These are phyloP conservation scores for Fundulus diaphanus DNA, from an alignment of 2,797 vertebrate genomes.

Conservation along the genomic window DNA sequence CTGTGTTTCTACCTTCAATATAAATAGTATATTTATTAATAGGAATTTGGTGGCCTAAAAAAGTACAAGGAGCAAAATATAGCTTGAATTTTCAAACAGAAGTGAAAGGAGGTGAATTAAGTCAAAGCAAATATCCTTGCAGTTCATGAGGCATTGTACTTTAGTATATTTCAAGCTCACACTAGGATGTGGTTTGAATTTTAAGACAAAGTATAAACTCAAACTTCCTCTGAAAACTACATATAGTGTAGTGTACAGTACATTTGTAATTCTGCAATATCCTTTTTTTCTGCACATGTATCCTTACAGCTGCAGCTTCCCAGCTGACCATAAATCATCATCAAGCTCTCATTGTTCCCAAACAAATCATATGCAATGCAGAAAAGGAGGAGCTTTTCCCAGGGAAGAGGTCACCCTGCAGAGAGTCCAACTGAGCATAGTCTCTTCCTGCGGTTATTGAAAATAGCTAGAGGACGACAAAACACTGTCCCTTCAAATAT, in stretches of 20 bases:
- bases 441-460: slow-evolving; percentile 40
- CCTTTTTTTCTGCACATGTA: not conserved
- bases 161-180: not conserved
- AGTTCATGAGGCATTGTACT: not conserved
- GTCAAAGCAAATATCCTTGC: not conserved
- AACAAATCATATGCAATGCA: slow-evolving; percentile 58
- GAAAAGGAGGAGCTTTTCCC: slow-evolving; percentile 57
- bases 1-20: not conserved
- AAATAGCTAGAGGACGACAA: slow-evolving; percentile 14
- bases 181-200: too few species aligned
- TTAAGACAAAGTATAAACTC: slow-evolving; percentile 15
- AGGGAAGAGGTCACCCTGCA: slow-evolving; percentile 43
- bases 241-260: not conserved
- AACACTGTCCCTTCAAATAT: slow-evolving; percentile 12
- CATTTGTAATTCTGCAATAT: slow-evolving; percentile 27
- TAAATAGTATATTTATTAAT: not conserved
- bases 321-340: slow-evolving; percentile 66
- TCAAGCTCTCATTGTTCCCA: slow-evolving; percentile 45
- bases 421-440: slow-evolving; percentile 41
- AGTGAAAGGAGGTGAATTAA: too few species aligned
- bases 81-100: not conserved
- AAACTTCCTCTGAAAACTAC: slow-evolving; percentile 9
- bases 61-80: not conserved
- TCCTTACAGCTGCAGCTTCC: slow-evolving; percentile 44
- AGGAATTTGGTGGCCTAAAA: not conserved